phyloP scores from a whole-genome alignment of 2,888 invertebrate species.

The Aspidiotus rigidus region DNA sequence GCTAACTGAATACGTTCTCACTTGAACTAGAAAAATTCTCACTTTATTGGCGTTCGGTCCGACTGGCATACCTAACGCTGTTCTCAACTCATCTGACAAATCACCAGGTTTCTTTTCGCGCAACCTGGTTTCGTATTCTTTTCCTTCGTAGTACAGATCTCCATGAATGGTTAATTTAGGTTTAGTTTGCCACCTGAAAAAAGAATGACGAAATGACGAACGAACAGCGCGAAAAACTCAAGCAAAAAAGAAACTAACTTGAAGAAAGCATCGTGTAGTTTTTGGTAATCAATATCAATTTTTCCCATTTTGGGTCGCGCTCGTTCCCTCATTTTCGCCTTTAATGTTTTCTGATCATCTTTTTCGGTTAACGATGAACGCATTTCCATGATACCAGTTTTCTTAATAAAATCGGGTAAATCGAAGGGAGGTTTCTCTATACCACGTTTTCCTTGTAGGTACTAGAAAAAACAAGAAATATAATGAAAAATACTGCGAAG shows the following conservation, averaged over 20 bases:
- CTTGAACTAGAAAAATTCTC: constrained; percentile 9
- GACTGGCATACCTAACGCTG: constrained; percentile 97
- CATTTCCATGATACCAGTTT: constrained; percentile 99
- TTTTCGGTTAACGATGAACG: constrained; percentile 95
- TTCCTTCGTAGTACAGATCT: constrained; percentile 97
- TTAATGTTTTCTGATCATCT: constrained; percentile 86
- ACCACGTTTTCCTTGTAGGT: constrained; percentile 92
- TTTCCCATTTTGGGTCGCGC: constrained; percentile 96
- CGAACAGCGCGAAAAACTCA: neutral
- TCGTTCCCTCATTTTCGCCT: constrained; percentile 95
- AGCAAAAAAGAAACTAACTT: constrained; percentile 50
- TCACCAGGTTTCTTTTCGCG: constrained; percentile 99
- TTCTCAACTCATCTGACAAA: constrained; percentile 86
- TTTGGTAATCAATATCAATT: constrained; percentile 99
- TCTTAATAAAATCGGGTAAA: constrained; percentile 95
- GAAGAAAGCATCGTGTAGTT: constrained; percentile 98
- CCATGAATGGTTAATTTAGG: constrained; percentile 98
- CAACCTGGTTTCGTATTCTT: constrained; percentile 94
- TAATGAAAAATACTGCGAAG: neutral
- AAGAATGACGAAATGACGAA: constrained; percentile 12
- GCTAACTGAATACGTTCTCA: neutral
- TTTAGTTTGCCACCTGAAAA: constrained; percentile 88
- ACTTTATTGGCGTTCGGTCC: constrained; percentile 86
- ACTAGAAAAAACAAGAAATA: constrained; percentile 42
- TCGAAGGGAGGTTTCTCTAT: constrained; percentile 99